Percentiles rank a stretch among this genome's conserved stretches.
phyloP scores from a whole-genome alignment of 2,113 vertebrate genomes.

The Hippocampus mohnikei region DNA sequence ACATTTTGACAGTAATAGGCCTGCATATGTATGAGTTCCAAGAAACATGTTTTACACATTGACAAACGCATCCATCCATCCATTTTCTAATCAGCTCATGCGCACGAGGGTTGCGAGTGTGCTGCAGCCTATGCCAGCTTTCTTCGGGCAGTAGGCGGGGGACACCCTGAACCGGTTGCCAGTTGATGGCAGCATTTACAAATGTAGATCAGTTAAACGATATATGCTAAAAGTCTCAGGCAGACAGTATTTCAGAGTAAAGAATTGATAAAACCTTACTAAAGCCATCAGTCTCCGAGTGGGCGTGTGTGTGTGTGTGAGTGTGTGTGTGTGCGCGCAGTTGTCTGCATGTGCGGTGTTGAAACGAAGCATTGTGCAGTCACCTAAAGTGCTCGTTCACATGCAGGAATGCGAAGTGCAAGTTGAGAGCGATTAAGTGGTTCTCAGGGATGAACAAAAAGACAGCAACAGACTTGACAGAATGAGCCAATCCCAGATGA shows the following conservation, averaged over 20 bases:
- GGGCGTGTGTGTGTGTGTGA: not conserved
- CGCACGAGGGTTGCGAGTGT: too few relatives aligned
- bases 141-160: too few relatives aligned
- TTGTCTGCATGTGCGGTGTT: not conserved
- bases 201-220: not conserved
- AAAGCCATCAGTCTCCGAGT: not conserved
- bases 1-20: too few relatives aligned
- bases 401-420: slow-evolving; percentile 16
- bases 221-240: not conserved
- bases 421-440: not conserved
- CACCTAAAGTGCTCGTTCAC: not conserved
- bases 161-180: too few relatives aligned
- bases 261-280: slow-evolving; percentile 2
- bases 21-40: too few relatives aligned
- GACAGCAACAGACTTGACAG: not conserved
- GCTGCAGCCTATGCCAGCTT: too few relatives aligned
- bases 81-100: too few relatives aligned
- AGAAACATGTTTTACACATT: too few relatives aligned
- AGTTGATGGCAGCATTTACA: too few relatives aligned
- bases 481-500: not conserved
- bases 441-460: slow-evolving; percentile 4
- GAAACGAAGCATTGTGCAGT: slow-evolving; percentile 6
- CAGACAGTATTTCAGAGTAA: not conserved
- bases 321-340: not conserved
- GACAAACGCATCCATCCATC: too few relatives aligned